A percentile compares a stretch with the other conserved stretches of the same genome.
These are phyloP conservation scores for Diphyllodes magnificus DNA, from an alignment of 2,113 vertebrate genomes.

Conservation along the genomic window DNA sequence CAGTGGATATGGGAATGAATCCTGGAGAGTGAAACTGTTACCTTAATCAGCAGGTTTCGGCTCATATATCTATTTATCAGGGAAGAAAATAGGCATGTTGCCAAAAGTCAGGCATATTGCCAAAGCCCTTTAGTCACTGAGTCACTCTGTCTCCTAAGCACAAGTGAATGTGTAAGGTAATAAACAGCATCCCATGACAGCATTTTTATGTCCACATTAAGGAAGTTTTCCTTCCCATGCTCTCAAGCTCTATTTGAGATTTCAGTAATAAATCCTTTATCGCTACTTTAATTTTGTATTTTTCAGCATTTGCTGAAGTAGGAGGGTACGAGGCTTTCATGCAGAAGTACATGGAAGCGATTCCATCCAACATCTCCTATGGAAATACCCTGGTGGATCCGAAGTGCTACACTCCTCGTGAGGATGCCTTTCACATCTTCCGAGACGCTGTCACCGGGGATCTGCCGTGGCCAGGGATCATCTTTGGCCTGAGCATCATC, in stretches of 20 bases:
- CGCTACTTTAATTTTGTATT: background rate
- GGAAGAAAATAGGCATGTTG: background rate
- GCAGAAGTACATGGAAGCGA: slow-evolving; percentile 80
- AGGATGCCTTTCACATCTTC: slow-evolving; percentile 89
- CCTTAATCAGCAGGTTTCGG: background rate
- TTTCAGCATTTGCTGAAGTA: slow-evolving; percentile 83
- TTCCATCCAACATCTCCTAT: slow-evolving; percentile 59
- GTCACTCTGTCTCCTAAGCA: background rate
- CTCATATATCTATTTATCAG: background rate
- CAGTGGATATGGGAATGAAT: background rate
- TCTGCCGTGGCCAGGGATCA: slow-evolving; percentile 89
- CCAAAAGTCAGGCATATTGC: background rate
- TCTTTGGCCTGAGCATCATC: slow-evolving; percentile 86
- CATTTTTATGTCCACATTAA: background rate
- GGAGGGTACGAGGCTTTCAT: slow-evolving; percentile 83
- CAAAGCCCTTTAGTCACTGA: background rate
- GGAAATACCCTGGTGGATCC: background rate
- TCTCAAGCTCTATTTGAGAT: background rate
- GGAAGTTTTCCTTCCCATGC: background rate
- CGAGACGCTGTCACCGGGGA: slow-evolving; percentile 82
- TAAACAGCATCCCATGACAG: background rate
- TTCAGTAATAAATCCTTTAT: background rate
- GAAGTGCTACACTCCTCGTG: slow-evolving; percentile 79
- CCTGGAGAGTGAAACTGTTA: background rate
- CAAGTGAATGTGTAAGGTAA: background rate